phyloP scores from a whole-genome alignment of 2,797 vertebrate genomes.

The Hippoglossus hippoglossus region DNA sequence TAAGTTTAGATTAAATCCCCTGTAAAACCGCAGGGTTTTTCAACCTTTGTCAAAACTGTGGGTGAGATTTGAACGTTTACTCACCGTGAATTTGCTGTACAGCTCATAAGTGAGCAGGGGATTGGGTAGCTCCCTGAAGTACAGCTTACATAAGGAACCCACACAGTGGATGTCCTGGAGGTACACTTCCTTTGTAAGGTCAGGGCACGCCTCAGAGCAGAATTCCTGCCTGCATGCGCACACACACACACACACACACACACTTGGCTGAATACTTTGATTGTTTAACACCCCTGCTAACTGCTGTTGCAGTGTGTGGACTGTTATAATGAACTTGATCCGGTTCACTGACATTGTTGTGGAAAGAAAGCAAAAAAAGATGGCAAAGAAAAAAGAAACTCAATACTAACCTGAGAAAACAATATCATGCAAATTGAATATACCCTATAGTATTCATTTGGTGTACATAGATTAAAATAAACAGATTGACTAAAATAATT shows the following conservation, averaged over 20 bases:
- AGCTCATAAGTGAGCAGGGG: slow-evolving; percentile 96
- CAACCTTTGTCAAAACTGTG: background rate
- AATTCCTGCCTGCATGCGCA: slow-evolving; percentile 93
- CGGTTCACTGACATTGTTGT: background rate
- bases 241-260: slow-evolving; percentile 45
- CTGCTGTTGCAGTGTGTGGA: slow-evolving; percentile 16
- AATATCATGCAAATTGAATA: background rate
- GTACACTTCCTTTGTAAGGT: slow-evolving; percentile 97
- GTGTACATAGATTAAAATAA: background rate
- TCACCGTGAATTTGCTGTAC: slow-evolving; percentile 86
- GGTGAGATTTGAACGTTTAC: slow-evolving; percentile 47
- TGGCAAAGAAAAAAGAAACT: background rate
- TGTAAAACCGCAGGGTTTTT: background rate
- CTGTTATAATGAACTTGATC: slow-evolving; percentile 14
- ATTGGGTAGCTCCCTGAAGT: slow-evolving; percentile 97
- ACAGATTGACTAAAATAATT: background rate
- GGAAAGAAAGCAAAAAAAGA: too few species aligned
- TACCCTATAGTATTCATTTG: background rate
- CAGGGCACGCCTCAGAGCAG: slow-evolving; percentile 93
- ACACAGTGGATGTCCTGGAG: slow-evolving; percentile 99
- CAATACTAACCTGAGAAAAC: slow-evolving; percentile 1
- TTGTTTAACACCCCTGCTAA: slow-evolving; percentile 46
- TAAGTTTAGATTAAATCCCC: background rate
- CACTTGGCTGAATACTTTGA: slow-evolving; percentile 57
- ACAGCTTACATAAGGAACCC: slow-evolving; percentile 97